Conservation (phyloP, 2,888 invertebrate genomes). For the Pristionchus maxplancki region DNA sequence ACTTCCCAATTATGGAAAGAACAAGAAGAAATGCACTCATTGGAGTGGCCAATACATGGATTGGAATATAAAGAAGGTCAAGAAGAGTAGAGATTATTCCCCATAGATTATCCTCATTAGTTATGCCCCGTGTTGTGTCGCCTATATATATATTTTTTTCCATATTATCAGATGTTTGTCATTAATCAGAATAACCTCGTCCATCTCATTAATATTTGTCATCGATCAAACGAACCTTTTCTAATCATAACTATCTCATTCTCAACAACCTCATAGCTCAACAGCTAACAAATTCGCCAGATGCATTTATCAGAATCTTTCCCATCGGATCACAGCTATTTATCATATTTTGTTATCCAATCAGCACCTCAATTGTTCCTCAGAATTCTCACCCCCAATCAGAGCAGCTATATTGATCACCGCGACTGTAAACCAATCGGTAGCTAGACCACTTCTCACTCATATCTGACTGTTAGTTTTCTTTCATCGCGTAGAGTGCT, state of each 20-base stretch:
- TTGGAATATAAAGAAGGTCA: slow-evolving; percentile 19
- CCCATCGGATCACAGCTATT: neutral
- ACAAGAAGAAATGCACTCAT: slow-evolving; percentile 38
- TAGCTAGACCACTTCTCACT: neutral
- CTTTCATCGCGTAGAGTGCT: slow-evolving; percentile 3
- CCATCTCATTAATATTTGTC: neutral
- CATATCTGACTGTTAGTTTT: neutral
- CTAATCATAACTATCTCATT: neutral
- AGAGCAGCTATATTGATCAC: neutral
- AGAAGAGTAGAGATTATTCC: slow-evolving; percentile 31
- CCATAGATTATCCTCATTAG: neutral
- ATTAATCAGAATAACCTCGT: neutral
- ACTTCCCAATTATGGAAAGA: neutral
- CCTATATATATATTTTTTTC: neutral
- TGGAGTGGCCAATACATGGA: slow-evolving; percentile 26
- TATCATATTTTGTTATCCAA: neutral
- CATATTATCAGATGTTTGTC: neutral
- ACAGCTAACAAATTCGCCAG: neutral
- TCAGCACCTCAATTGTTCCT: neutral
- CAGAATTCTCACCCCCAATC: neutral
- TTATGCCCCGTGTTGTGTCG: no score
- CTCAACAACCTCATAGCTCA: neutral
- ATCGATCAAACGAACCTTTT: neutral
- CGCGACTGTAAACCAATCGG: neutral
- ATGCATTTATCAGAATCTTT: neutral